Conservation (phyloP, 2,113 vertebrate species). For the Procavia capensis region DNA sequence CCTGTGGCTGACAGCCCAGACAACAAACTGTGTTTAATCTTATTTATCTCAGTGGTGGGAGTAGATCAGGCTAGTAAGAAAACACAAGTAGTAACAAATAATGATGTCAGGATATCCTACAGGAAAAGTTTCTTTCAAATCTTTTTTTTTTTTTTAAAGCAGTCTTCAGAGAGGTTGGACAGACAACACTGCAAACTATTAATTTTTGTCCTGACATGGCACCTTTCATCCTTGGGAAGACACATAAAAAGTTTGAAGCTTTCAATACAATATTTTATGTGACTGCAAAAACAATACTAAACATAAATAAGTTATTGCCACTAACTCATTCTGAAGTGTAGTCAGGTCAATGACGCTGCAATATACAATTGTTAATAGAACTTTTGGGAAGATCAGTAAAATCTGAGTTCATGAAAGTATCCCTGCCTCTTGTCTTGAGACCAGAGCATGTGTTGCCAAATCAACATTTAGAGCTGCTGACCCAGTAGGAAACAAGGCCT, state of each 20-base stretch:
- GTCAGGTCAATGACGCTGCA: neutral
- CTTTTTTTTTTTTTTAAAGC: constrained; percentile 44
- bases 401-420: neutral
- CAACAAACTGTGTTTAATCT: neutral
- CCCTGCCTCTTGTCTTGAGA: neutral
- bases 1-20: neutral
- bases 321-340: neutral
- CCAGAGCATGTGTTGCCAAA: neutral
- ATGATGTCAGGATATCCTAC: constrained; percentile 38
- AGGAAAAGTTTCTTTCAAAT: constrained; percentile 29
- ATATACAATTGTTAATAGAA: neutral
- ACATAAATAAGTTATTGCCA: constrained; percentile 22
- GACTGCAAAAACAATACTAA: constrained; percentile 37
- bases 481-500: neutral
- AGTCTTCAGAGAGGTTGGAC: constrained; percentile 39
- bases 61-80: neutral
- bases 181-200: neutral
- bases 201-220: constrained; percentile 38
- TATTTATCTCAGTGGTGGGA: constrained; percentile 17
- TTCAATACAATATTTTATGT: constrained; percentile 49
- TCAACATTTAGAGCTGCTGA: neutral
- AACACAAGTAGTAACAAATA: constrained; percentile 61
- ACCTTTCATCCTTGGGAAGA: constrained; percentile 20
- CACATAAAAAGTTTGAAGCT: constrained; percentile 53
- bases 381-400: neutral